phyloP scores from a whole-genome alignment of 2,888 invertebrate species.

The Trichopria drosophilae region DNA sequence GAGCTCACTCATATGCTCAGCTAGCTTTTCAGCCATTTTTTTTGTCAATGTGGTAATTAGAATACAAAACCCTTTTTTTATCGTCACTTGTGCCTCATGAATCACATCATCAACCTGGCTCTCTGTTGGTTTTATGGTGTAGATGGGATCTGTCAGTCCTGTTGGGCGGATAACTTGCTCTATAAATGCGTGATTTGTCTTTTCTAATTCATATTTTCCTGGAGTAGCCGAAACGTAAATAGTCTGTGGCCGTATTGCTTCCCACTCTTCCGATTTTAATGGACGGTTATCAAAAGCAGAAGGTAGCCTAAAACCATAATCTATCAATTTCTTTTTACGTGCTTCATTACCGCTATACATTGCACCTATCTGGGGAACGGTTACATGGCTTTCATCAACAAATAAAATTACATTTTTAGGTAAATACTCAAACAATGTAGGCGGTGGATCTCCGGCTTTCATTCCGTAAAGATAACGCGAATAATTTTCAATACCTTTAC shows the following conservation, averaged over 20 bases:
- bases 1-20: slow-evolving; percentile 14
- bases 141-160: slow-evolving; percentile 18
- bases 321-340: slow-evolving; percentile 21
- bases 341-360: slow-evolving; percentile 23
- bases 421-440: slow-evolving; percentile 27
- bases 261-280: slow-evolving; percentile 28
- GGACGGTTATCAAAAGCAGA: slow-evolving; percentile 27
- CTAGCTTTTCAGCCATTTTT: slow-evolving; percentile 24
- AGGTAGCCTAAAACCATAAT: slow-evolving; percentile 25
- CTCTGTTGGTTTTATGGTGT: slow-evolving; percentile 14
- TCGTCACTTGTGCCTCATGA: slow-evolving; percentile 11
- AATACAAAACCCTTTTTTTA: slow-evolving; percentile 14
- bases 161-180: slow-evolving; percentile 27
- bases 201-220: slow-evolving; percentile 19
- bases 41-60: slow-evolving; percentile 23
- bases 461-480: slow-evolving; percentile 15
- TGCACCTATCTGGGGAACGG: slow-evolving; percentile 24
- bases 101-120: slow-evolving; percentile 25
- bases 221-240: slow-evolving; percentile 27
- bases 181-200: slow-evolving; percentile 13
- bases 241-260: slow-evolving; percentile 14
- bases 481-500: slow-evolving; percentile 27
- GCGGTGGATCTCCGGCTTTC: slow-evolving; percentile 21
- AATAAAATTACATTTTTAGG: slow-evolving; percentile 18
- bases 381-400: slow-evolving; percentile 28